Evolutionary conservation across 2,797 vertebrate species (phyloP), one percentile per base, ranked within the genome.

Genomic region (Oceanodroma leucorhoa): DNA sequence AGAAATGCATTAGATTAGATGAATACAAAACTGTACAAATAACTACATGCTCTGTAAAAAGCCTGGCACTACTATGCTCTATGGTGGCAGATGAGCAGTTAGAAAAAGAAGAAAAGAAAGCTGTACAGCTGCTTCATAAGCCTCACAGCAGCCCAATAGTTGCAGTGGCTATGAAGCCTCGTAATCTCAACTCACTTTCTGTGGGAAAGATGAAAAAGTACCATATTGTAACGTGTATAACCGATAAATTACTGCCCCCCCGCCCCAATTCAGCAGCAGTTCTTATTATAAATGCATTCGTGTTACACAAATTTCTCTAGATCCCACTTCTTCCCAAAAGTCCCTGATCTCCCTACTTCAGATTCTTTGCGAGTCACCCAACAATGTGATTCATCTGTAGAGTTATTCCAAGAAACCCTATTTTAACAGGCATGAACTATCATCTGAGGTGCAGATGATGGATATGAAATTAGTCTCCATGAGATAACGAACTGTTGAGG

Each of bases 1-100:
- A 90, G 83, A 89, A 93, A 96, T 92, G 29, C 60, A 60, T 93
- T 92, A 51, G 58, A 65, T 93, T 62, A 87, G 73, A 86, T 64
- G 38, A 90, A 89, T 89, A 89, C 38, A 82, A 91, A 91, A 69
- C 24, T 66, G 8, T 61, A 82, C 58, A 79, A 86, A 87, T 60
- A 90, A 88, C 43, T 62, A 27, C 29, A 40, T 61, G 8, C 45
- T 87, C 64, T 84, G 36, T 67, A 70, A 65, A 73, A 94, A 93
- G 40, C 32, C 66, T 89, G 51, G 21, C 43, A 78, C 40, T 18
- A 18, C n/a, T 65, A 62, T 69, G 32, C 14, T 93, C 43, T 50
- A 2, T 50, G n/a, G 26, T 89, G 65, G 48, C 29, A 70, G 58
- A 72, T n/a, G 34, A 57, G 26, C 27, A 76, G 40, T 24, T 75